Base-by-base conservation (phyloP, 1,140 invertebrate genomes). In the Zeugodacus cucurbitae region DNA sequence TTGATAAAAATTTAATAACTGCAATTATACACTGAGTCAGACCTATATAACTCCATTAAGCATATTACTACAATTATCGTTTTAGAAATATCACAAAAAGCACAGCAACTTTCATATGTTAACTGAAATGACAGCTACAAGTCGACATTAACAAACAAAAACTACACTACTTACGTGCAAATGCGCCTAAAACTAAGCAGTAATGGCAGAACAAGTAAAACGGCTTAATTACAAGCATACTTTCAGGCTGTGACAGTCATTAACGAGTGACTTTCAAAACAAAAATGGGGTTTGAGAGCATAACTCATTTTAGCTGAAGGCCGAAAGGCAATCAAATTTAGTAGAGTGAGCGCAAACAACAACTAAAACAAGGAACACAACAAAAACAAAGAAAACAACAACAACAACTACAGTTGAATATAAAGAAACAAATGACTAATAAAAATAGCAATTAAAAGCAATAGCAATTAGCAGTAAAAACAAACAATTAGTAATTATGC, bases 401-500 rank as follows among this genome's bases (percentile, higher is more conserved):
- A 26, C 26, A 37, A 20, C 32, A 70, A 17, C 14, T 32, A 82
- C 48, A n/a, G n/a, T n/a, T n/a, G n/a, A n/a, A n/a, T n/a, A 82
- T 22, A 82, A 41, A 82, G n/a, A 54, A 29, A 54, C 44, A 44
- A n/a, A 29, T 48, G 22, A 26, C 41, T 26, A 48, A 82, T 82
- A 82, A 82, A 82, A 54, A 48, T 82, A 48, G 44, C 74, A 32
- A 82, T 82, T 22, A 82, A 48, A 78, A 48, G 74, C 41, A 48
- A 44, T 44, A 54, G 74, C 74, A 82, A 82, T 82, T 82, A 82
- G 74, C 74, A 82, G 74, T 82, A 48, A 82, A 82, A 82, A 54
- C 41, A 82, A 82, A 54, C 41, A 82, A 82, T 82, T 82, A 54
- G 74, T 48, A 82, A 82, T 26, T 82, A 26, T 5, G 41, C 74